Base-by-base conservation (phyloP, 2,113 vertebrate genomes). In the Psittacula cyanocephala region DNA sequence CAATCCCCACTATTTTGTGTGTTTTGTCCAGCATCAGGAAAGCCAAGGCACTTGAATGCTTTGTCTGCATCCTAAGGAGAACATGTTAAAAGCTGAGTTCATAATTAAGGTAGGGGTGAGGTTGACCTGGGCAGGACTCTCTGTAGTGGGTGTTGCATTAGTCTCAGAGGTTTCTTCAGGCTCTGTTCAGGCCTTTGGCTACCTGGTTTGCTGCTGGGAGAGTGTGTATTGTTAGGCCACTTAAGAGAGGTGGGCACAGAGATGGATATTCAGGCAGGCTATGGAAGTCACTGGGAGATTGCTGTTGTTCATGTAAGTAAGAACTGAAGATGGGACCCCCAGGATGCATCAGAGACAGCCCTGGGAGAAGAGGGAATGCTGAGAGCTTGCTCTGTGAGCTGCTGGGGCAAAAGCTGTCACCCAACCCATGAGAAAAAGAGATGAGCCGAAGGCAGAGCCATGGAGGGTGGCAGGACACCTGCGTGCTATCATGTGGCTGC, bases 11-110 rank as follows among this genome's bases (percentile, higher is more conserved):
- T 95, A 4, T 43, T 87, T 87, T 69, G 81, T 72, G 41, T 87
- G 44, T 87, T 89, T 95, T 89, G 15, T 87, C 53, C 76, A 70
- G 37, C 55, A 63, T 85, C 46, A 83, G 49, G 76, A 93, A 80
- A 92, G 67, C n/a, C 60, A 76, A 91, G 81, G 43, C 25, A 50
- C 49, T 91, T 37, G 35, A 37, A 65, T 83, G 77, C 60, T 94
- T 88, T 53, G 49, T 88, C 86, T 93, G 57, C 55, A 10, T 91
- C 71, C 37, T 41, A 53, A 88, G 43, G 68, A 88, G 59, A 80
- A n/a, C 19, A 15, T 62, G 67, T 81, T 79, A 79, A 87, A 96
- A 71, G 39, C n/a, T 50, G 80, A 79, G 29, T 72, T 89, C 31
- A 75, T 57, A 92, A 35, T 81, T 70, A 55, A 90, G 52, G 77